Evolutionary conservation across 2,888 invertebrate genomes (phyloP).

Genomic region (Piscicola geometra): DNA sequence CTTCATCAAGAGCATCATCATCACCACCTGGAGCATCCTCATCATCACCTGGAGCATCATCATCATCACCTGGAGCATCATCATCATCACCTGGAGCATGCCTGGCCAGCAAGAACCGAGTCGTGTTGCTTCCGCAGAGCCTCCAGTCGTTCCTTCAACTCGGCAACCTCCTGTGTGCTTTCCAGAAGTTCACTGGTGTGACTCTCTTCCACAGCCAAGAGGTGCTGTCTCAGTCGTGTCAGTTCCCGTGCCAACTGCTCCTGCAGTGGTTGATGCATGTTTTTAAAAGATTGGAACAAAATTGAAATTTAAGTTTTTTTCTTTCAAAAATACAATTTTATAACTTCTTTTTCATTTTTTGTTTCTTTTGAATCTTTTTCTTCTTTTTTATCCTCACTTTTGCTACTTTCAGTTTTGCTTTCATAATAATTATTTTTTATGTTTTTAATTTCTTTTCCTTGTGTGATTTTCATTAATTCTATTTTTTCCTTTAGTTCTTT

Average conservation of each 20-base stretch:
- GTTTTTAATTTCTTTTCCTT: no score
- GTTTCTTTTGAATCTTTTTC: neutral
- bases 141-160: slow-evolving; percentile 68
- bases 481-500: neutral
- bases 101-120: neutral
- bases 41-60: no score
- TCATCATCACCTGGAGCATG: no score
- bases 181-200: slow-evolving; percentile 79
- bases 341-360: neutral
- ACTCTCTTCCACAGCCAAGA: slow-evolving; percentile 78
- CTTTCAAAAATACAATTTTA: no score
- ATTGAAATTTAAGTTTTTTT: no score
- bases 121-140: neutral
- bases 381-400: neutral
- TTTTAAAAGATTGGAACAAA: no score
- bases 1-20: neutral
- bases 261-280: no score
- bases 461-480: no score
- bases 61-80: no score
- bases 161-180: slow-evolving; percentile 71
- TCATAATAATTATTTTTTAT: no score
- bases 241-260: slow-evolving; percentile 66
- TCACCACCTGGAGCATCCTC: neutral
- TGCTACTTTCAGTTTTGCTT: neutral
- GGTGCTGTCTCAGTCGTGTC: slow-evolving; percentile 68